Evolutionary conservation across 2,797 vertebrate species (phyloP).

Genomic region (Leucoraja ocellata): DNA sequence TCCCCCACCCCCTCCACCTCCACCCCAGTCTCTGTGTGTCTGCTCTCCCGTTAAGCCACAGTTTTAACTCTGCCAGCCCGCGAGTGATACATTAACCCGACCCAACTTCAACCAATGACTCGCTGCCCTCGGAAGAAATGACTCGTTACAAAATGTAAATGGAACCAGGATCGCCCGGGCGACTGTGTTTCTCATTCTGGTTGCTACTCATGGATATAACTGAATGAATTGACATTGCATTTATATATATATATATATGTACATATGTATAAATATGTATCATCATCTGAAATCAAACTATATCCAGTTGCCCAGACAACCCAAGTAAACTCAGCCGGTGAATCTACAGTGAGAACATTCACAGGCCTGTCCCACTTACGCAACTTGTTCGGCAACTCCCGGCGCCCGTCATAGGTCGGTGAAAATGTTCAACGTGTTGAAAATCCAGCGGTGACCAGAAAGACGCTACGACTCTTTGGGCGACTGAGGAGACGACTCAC

Average conservation of each 20-base stretch:
- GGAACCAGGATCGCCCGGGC: not conserved
- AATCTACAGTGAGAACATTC: no score
- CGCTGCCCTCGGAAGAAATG: not conserved
- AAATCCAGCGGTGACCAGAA: no score
- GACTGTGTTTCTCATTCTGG: not conserved
- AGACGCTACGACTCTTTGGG: no score
- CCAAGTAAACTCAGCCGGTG: not conserved
- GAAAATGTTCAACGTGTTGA: no score
- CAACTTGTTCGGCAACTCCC: no score
- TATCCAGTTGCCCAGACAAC: not conserved
- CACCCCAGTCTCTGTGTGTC: no score
- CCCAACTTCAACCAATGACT: not conserved
- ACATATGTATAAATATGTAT: no score
- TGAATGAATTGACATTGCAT: not conserved
- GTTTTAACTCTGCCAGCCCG: not conserved
- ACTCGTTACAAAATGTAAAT: not conserved
- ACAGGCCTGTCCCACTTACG: no score
- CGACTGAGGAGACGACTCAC: no score
- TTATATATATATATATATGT: no score
- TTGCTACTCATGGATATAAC: not conserved
- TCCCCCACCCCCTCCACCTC: no score
- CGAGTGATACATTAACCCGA: not conserved
- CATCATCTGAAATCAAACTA: not conserved
- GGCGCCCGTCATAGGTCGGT: no score
- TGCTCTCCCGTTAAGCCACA: not conserved